A percentile compares a stretch with the other conserved stretches of the same genome.
phyloP scores from a whole-genome alignment of 1,140 invertebrate genomes.

The Pantala flavescens region DNA sequence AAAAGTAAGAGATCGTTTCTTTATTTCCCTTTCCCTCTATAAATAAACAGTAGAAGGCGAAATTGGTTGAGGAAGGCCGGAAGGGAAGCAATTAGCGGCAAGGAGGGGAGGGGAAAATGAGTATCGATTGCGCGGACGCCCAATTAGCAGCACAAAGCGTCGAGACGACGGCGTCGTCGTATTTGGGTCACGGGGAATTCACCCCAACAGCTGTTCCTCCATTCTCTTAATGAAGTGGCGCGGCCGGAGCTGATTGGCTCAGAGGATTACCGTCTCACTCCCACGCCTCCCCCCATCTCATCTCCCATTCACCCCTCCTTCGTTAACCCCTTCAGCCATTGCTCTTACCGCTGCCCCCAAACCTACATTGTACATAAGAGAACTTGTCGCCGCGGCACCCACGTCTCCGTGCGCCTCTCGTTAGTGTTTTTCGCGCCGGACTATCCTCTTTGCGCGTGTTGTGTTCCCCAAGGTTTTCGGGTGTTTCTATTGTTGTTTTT shows the following conservation, averaged over 20 bases:
- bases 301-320: not conserved
- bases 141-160: constrained; percentile 1
- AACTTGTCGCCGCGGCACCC: too few species aligned
- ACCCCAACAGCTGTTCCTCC: not conserved
- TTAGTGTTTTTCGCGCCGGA: too few species aligned
- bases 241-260: too few species aligned
- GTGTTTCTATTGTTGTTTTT: too few species aligned
- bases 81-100: not conserved
- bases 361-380: too few species aligned
- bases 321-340: not conserved
- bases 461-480: too few species aligned
- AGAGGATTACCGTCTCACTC: not conserved
- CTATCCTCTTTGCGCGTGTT: too few species aligned
- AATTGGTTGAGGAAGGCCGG: not conserved
- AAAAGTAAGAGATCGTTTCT: too few species aligned
- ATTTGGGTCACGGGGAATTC: not conserved
- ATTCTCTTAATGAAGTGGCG: not conserved
- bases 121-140: not conserved
- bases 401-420: too few species aligned
- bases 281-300: not conserved
- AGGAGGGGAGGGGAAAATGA: not conserved
- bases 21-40: not conserved
- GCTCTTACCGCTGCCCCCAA: too few species aligned
- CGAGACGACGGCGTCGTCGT: not conserved
- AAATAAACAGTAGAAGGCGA: not conserved